These are phyloP conservation scores for Otis tarda DNA, from an alignment of 2,113 vertebrate genomes.

Conservation along the genomic window DNA sequence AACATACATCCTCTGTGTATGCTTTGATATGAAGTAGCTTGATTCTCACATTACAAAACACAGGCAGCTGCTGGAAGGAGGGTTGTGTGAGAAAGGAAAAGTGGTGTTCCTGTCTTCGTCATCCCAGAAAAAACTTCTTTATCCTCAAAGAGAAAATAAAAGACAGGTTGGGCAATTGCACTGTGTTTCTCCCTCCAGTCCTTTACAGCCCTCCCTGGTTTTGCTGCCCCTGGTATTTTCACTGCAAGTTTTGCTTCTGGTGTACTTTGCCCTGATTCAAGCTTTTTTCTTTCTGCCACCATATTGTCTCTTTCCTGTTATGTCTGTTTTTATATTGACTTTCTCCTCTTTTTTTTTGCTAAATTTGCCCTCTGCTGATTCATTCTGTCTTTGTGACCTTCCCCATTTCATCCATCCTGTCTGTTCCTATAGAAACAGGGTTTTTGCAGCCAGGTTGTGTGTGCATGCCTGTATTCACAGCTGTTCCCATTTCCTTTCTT, in stretches of 20 bases:
- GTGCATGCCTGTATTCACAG: background rate
- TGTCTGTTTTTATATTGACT: background rate
- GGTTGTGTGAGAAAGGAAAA: background rate
- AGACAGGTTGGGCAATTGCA: background rate
- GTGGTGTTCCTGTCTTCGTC: background rate
- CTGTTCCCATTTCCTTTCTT: background rate
- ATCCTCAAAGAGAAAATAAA: background rate
- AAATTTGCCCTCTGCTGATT: constrained; percentile 33
- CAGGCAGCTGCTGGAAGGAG: background rate
- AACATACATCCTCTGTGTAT: background rate
- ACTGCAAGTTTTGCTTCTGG: background rate
- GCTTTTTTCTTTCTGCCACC: background rate
- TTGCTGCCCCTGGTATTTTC: background rate
- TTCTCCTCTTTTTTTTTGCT: background rate
- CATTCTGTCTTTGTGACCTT: constrained; percentile 41
- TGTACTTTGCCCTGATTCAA: background rate
- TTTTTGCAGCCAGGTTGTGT: background rate
- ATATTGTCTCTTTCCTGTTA: background rate
- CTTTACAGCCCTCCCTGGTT: background rate
- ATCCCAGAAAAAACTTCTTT: background rate
- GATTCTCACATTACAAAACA: background rate
- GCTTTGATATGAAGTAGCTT: background rate
- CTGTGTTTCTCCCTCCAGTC: background rate
- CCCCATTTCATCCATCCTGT: constrained; percentile 23
- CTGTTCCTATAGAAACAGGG: constrained; percentile 60